Evolutionary conservation across 2,113 vertebrate species (phyloP).

Genomic region (Dromaius novaehollandiae): DNA sequence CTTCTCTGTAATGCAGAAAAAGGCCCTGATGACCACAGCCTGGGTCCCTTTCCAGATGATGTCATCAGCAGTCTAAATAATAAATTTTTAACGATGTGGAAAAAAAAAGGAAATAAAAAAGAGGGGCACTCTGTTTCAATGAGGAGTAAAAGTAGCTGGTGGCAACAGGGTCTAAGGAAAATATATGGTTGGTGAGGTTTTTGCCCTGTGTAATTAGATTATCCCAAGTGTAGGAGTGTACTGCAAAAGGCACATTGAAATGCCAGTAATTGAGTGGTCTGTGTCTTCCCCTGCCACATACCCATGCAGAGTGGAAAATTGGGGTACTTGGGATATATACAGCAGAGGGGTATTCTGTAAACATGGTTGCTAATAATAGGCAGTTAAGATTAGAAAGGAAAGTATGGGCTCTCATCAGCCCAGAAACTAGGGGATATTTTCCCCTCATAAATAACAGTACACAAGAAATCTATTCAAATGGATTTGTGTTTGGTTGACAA

Average conservation of each 20-base stretch:
- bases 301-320: neutral
- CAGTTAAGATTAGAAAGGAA: constrained; percentile 12
- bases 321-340: constrained; percentile 2
- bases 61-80: constrained; percentile 76
- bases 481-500: neutral
- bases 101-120: constrained; percentile 20
- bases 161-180: constrained; percentile 59
- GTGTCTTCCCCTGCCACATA: neutral
- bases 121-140: constrained; percentile 47
- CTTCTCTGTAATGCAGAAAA: constrained; percentile 75
- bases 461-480: neutral
- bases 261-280: constrained; percentile 39
- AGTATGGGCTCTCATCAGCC: neutral
- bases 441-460: neutral
- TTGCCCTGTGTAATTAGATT: constrained; percentile 64
- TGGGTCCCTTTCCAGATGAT: constrained; percentile 76
- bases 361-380: neutral
- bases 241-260: constrained; percentile 54
- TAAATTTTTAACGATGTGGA: constrained; percentile 73
- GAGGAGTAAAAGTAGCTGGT: constrained; percentile 63
- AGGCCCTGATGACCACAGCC: constrained; percentile 72
- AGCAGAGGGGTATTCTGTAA: neutral
- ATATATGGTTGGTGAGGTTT: constrained; percentile 62
- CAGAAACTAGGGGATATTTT: neutral
- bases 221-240: constrained; percentile 64